Evolutionary conservation across 2,888 invertebrate genomes (phyloP).

Genomic region (Volucella inflata): DNA sequence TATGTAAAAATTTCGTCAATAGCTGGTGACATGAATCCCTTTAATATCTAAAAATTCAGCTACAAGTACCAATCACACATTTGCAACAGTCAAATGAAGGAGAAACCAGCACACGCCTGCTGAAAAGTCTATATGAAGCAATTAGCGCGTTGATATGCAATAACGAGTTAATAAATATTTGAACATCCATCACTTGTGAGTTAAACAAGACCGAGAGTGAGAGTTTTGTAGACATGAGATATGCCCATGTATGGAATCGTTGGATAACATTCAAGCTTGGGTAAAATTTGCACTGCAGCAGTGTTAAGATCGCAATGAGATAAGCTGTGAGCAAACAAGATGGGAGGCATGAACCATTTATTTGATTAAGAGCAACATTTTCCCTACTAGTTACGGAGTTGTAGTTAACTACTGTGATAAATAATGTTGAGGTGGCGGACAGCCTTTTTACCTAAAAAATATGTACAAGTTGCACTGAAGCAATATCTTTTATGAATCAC

Average conservation of each 20-base stretch:
- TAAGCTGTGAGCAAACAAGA: slow-evolving; percentile 4
- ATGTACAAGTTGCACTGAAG: no score
- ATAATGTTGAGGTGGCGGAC: no score
- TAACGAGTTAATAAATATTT: slow-evolving; percentile 49
- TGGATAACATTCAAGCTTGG: slow-evolving; percentile 19
- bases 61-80: neutral
- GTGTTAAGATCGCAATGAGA: slow-evolving; percentile 7
- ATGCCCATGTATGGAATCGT: slow-evolving; percentile 19
- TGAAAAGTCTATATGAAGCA: slow-evolving; percentile 22
- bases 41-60: neutral
- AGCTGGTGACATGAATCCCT: neutral
- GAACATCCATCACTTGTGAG: slow-evolving; percentile 4
- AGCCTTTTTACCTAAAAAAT: no score
- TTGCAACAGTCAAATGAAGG: neutral
- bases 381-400: no score
- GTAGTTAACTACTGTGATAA: no score
- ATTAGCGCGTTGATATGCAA: slow-evolving; percentile 29
- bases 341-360: neutral
- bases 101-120: slow-evolving; percentile 19
- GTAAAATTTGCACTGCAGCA: slow-evolving; percentile 24
- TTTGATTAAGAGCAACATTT: neutral
- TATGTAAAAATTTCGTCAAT: neutral
- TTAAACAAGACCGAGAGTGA: neutral
- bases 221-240: slow-evolving; percentile 6
- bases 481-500: no score